A percentile compares a stretch with the other conserved stretches of the same genome.
Conservation (phyloP, 2,113 vertebrate species). For the Pandion haliaetus region DNA sequence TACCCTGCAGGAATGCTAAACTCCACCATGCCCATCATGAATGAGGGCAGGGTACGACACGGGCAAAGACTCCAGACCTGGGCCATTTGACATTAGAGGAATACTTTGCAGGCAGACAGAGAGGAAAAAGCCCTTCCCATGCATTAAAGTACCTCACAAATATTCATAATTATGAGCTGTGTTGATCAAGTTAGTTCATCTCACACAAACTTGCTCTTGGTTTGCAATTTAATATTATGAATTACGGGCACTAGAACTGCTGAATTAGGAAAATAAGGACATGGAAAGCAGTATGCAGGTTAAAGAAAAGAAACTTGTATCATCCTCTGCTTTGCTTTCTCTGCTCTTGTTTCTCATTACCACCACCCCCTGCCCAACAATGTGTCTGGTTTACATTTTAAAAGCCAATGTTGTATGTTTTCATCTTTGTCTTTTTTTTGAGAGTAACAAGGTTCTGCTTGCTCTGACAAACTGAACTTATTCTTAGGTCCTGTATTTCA, state of each 20-base stretch:
- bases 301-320: background rate
- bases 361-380: too few relatives aligned
- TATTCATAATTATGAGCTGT: background rate
- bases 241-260: background rate
- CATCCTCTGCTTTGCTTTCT: background rate
- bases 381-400: background rate
- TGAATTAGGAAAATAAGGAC: background rate
- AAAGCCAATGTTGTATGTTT: background rate
- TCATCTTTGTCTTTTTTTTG: background rate
- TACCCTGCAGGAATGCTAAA: background rate
- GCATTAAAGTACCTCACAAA: background rate
- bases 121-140: background rate
- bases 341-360: background rate
- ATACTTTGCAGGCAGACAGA: background rate
- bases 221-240: background rate
- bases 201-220: background rate
- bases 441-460: background rate
- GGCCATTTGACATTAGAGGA: background rate
- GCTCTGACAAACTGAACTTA: background rate
- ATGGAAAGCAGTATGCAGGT: background rate
- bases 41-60: background rate
- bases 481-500: background rate
- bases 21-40: background rate
- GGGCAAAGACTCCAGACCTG: background rate
- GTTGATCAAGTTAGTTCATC: background rate